Evolutionary conservation across 2,888 invertebrate genomes (phyloP), one percentile per base, ranked within the genome.

Genomic region (Drosophila sordidapex): DNA sequence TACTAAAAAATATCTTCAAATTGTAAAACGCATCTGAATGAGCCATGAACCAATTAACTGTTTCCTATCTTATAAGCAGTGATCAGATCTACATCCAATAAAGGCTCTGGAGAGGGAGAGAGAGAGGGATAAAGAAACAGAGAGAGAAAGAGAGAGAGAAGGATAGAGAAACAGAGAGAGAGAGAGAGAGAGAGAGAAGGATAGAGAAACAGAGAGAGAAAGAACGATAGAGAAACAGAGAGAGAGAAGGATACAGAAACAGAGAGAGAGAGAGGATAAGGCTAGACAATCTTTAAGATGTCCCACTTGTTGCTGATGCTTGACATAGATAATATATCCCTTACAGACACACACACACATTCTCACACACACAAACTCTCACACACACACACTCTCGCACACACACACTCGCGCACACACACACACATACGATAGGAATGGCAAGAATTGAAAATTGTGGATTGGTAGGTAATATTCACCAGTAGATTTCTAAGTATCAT

Each of bases 401-500:
- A 13, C 15, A 6, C 25, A 38, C 25, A 27, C 27, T 2, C 25
- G 4, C 33, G 25, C 15, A 15, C 25, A 48, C 57, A 57, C 43
- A 52, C 53, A 38, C 46, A 48, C 25, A 6, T 27, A 27, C 29
- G 15, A 31, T 5, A 51, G 21, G 29, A 54, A 38, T 35, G 4
- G 33, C 27, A 59, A 33, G 49, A 21, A 29, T n/a, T 48, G 31
- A 49, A 59, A 62, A 52, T 40, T 40, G 40, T 40, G 27, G 25
- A 40, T 80, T 71, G 79, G 70, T 82, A 77, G 82, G 75, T 74
- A 68, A 88, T 87, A 87, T 90, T 90, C 76, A 90, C 90, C 90
- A 90, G 79, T 61, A 83, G 74, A 79, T 90, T 90, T 81, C 83
- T 71, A 46, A 86, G 75, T 63, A 88, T 88, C 88, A 86, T 88